These are phyloP conservation scores for Lagodon rhomboides DNA, from an alignment of 2,797 vertebrate genomes.

Conservation along the genomic window DNA sequence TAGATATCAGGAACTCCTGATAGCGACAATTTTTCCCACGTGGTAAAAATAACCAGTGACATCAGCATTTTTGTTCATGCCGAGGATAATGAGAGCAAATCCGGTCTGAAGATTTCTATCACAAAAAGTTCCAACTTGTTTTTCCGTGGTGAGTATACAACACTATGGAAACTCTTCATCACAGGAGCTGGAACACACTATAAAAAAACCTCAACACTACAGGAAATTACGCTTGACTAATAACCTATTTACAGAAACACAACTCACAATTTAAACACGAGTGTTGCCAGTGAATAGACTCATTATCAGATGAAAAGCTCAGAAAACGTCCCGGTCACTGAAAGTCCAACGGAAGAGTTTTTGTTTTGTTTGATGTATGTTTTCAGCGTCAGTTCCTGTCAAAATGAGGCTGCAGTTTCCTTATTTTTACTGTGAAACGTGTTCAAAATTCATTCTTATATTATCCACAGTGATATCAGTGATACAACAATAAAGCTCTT, in stretches of 20 bases:
- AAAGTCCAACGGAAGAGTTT: fast-evolving
- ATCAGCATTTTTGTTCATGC: not conserved
- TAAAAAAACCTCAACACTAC: not conserved
- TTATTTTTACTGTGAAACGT: not conserved
- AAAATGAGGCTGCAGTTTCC: not conserved
- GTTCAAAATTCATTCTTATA: not conserved
- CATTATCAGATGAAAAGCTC: not conserved
- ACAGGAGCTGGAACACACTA: not conserved
- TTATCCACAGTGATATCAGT: not conserved
- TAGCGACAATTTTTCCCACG: too few species aligned
- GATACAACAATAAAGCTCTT: not conserved
- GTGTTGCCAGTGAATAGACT: not conserved
- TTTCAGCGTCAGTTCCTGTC: not conserved
- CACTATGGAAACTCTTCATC: slow-evolving; percentile 17
- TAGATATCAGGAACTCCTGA: too few species aligned
- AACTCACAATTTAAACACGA: not conserved
- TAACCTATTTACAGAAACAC: not conserved
- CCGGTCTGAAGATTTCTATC: not conserved
- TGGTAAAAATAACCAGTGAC: too few species aligned
- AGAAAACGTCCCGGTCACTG: not conserved
- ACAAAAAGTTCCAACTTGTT: not conserved
- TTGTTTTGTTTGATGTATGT: not conserved
- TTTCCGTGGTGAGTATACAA: not conserved
- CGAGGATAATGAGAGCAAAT: not conserved
- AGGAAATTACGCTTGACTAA: slow-evolving; percentile 1